Percentiles rank a stretch among this genome's conserved stretches.
Evolutionary conservation across 2,797 vertebrate genomes (phyloP).

Genomic region (Tadarida brasiliensis): DNA sequence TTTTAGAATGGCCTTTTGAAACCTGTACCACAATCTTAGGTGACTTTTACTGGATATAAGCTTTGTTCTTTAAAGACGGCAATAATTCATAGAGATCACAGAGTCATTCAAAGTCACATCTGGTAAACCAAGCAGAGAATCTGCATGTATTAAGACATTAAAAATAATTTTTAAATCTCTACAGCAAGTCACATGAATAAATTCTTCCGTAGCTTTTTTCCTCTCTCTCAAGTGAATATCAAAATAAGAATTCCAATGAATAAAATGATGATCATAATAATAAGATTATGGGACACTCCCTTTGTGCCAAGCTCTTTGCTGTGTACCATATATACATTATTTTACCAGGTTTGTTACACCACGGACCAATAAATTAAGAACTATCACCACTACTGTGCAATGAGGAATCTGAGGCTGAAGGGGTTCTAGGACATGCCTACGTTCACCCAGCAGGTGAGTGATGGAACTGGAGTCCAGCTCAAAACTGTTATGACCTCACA

Average conservation of each 20-base stretch:
- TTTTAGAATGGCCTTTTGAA: constrained; percentile 54
- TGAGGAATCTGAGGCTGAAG: neutral
- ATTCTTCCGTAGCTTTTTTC: neutral
- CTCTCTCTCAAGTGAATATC: neutral
- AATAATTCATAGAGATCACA: constrained; percentile 1
- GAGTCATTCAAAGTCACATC: constrained; percentile 19
- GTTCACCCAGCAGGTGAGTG: neutral
- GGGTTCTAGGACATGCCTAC: neutral
- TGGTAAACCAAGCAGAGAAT: neutral
- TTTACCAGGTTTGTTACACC: neutral
- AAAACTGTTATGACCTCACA: neutral
- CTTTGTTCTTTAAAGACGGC: constrained; percentile 31
- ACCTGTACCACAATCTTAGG: neutral
- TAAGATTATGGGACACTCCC: neutral
- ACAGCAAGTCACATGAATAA: neutral
- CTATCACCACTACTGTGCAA: neutral
- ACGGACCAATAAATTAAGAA: neutral
- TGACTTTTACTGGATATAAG: constrained; percentile 1
- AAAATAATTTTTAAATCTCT: neutral
- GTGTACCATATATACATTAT: neutral
- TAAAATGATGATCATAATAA: neutral
- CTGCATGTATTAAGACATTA: neutral
- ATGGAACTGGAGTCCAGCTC: neutral
- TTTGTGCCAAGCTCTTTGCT: neutral
- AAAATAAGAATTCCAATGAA: constrained; percentile 35